Evolutionary conservation across 2,797 vertebrate species (phyloP).

Genomic region (Oreortyx pictus): DNA sequence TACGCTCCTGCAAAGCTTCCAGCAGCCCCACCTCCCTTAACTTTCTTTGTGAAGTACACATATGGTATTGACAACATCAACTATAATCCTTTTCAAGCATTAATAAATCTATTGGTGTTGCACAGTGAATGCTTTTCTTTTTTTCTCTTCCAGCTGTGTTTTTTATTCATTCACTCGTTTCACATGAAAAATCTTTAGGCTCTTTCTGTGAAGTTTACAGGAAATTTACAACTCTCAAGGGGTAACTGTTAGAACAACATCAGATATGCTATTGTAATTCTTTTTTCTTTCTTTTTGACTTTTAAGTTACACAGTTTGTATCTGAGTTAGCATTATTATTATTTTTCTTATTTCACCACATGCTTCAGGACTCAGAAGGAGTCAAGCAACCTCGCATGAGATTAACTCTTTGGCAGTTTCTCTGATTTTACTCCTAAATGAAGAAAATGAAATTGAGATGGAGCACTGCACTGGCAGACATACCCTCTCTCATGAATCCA

Average conservation of each 20-base stretch:
- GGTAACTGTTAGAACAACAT: neutral
- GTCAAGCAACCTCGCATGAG: neutral
- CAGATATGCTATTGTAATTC: neutral
- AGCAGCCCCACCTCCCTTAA: neutral
- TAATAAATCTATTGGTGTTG: neutral
- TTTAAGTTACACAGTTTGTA: neutral
- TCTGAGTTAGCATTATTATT: neutral
- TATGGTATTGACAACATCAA: neutral
- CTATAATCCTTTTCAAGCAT: neutral
- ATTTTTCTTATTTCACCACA: neutral
- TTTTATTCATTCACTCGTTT: conserved; percentile 1
- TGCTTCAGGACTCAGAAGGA: neutral
- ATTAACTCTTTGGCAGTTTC: neutral
- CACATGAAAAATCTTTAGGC: neutral
- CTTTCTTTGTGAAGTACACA: neutral
- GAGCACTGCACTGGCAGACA: neutral
- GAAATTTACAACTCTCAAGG: neutral
- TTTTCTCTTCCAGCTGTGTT: neutral
- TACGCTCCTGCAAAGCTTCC: neutral
- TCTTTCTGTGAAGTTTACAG: neutral
- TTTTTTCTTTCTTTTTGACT: neutral
- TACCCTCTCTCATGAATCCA: neutral
- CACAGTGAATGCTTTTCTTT: neutral
- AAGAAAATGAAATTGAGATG: neutral
- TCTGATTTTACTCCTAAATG: neutral